Percentiles rank a stretch among this genome's conserved stretches.
Conservation (phyloP, 2,113 vertebrate genomes). For the Ptilonorhynchus violaceus region DNA sequence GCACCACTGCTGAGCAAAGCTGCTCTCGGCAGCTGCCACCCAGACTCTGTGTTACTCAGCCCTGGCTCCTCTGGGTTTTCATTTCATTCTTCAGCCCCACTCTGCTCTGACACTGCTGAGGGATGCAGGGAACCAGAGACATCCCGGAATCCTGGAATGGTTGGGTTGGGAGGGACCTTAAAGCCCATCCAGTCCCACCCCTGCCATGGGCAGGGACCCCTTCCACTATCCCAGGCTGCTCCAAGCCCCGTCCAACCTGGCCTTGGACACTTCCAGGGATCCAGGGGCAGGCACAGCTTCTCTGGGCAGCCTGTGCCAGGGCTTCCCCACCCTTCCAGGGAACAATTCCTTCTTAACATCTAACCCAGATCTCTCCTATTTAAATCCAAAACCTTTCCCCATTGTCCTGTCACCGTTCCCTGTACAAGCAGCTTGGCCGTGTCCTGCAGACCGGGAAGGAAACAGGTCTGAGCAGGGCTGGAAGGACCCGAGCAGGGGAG, state of each 20-base stretch:
- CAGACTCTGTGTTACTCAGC: background rate
- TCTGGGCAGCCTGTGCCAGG: background rate
- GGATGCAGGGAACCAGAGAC: background rate
- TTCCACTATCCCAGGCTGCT: background rate
- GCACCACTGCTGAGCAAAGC: background rate
- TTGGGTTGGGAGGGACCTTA: background rate
- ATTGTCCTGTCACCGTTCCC: background rate
- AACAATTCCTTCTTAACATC: background rate
- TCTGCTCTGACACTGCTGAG: background rate
- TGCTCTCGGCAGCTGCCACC: background rate
- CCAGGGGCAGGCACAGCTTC: background rate
- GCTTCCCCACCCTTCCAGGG: background rate
- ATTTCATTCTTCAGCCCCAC: background rate
- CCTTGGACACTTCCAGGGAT: background rate
- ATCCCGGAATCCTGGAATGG: background rate
- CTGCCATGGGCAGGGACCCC: background rate
- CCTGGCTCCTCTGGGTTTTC: background rate
- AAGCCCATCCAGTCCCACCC: rapidly evolving
- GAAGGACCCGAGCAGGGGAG: background rate
- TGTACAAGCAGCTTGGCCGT: background rate
- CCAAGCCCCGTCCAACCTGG: background rate
- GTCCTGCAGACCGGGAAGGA: background rate
- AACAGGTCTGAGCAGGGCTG: background rate
- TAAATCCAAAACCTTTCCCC: background rate
- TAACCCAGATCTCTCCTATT: background rate